These are phyloP conservation scores for Pollenia griseotomentosa DNA, from an alignment of 2,888 invertebrate species.

Conservation along the genomic window DNA sequence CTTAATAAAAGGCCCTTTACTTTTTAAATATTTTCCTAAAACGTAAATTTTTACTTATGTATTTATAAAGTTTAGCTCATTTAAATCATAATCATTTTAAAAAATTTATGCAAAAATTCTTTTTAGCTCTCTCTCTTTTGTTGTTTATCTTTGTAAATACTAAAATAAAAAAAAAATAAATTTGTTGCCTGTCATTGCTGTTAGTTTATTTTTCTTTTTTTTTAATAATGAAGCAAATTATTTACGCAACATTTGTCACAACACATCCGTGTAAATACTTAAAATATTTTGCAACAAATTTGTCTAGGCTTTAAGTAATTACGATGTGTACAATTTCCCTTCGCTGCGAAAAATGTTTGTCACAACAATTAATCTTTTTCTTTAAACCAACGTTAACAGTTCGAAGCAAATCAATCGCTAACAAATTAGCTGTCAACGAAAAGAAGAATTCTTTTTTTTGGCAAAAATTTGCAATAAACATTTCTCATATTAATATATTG, in stretches of 20 bases:
- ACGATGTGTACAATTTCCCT: conserved; percentile 5
- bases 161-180: too few relatives aligned
- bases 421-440: conserved; percentile 70
- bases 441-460: neutral
- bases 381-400: conserved; percentile 13
- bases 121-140: too few relatives aligned
- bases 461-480: conserved; percentile 1
- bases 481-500: too few relatives aligned
- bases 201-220: neutral
- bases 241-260: conserved; percentile 72
- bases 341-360: conserved; percentile 29
- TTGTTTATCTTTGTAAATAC: too few relatives aligned
- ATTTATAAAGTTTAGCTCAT: too few relatives aligned
- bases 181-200: neutral
- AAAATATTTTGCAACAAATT: conserved; percentile 35
- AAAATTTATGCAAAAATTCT: too few relatives aligned
- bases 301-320: conserved; percentile 35
- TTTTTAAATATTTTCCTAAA: too few relatives aligned
- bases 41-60: too few relatives aligned
- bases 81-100: too few relatives aligned
- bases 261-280: conserved; percentile 66
- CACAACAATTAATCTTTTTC: conserved; percentile 67
- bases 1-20: too few relatives aligned
- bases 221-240: conserved; percentile 55
- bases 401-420: conserved; percentile 69